Conservation (phyloP, 2,797 vertebrate species). For the Euthynnus affinis region DNA sequence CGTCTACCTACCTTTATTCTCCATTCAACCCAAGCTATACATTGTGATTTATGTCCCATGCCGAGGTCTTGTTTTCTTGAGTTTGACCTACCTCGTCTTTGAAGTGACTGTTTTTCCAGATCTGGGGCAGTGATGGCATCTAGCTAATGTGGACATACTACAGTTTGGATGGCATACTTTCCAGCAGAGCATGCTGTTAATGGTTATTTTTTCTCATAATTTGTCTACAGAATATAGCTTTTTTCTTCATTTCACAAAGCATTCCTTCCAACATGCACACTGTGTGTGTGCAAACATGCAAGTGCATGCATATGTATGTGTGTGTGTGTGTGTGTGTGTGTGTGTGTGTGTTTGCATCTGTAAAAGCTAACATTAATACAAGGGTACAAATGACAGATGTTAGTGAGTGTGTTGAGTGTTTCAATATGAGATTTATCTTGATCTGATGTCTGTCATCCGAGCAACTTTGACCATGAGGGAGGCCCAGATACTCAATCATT, state of each 20-base stretch:
- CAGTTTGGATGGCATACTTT: constrained; percentile 52
- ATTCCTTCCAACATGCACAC: constrained; percentile 2
- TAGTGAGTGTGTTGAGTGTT: constrained; percentile 2
- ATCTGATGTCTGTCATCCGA: constrained; percentile 25
- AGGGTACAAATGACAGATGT: background rate
- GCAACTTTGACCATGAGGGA: constrained; percentile 24
- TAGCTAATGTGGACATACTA: constrained; percentile 59
- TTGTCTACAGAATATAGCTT: constrained; percentile 30
- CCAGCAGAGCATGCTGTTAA: constrained; percentile 54
- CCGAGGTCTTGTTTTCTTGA: constrained; percentile 68
- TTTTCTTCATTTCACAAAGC: constrained; percentile 25
- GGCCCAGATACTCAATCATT: constrained; percentile 37
- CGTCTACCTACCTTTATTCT: constrained; percentile 23
- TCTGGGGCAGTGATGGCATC: constrained; percentile 51
- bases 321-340: background rate
- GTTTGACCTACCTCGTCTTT: constrained; percentile 72
- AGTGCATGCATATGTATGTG: background rate
- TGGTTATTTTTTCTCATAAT: constrained; percentile 55
- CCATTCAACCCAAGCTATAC: constrained; percentile 22
- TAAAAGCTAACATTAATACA: background rate
- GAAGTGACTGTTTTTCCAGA: constrained; percentile 67
- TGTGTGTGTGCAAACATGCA: background rate
- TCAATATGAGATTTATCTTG: constrained; percentile 27
- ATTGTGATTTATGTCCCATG: constrained; percentile 49
- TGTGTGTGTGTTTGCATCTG: constrained; percentile 10